Evolutionary conservation across 2,797 vertebrate genomes (phyloP).

Genomic region (Threskiornis aethiopicus): DNA sequence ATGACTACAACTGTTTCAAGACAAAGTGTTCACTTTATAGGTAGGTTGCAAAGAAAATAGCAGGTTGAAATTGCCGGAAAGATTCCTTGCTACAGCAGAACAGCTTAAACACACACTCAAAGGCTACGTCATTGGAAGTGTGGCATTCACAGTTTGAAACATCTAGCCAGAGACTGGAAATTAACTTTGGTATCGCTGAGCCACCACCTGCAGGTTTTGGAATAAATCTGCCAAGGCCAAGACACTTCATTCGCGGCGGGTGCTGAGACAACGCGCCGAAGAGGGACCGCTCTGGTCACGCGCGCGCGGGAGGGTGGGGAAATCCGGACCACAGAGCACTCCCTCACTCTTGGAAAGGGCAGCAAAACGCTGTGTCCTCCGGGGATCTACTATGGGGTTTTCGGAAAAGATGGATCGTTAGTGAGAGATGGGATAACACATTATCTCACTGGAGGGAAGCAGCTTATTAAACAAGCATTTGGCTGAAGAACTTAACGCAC

Average conservation of each 20-base stretch:
- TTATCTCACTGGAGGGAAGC: not conserved
- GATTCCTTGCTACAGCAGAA: not conserved
- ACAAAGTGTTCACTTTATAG: not conserved
- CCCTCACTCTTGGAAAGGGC: not conserved
- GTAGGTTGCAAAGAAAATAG: not conserved
- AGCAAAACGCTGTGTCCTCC: not conserved
- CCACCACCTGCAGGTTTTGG: not conserved
- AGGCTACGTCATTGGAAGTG: not conserved
- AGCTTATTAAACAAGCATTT: not conserved
- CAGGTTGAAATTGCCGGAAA: not conserved
- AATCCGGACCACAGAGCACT: not conserved
- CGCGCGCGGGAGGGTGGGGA: accelerated
- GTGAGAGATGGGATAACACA: not conserved
- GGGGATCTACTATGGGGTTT: not conserved
- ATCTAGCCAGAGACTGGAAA: not conserved
- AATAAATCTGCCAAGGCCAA: not conserved
- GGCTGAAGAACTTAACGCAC: not conserved
- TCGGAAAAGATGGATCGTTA: not conserved
- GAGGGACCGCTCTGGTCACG: not conserved
- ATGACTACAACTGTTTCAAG: not conserved
- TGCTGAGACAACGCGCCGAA: not conserved
- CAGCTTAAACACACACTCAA: not conserved
- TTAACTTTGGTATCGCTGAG: not conserved
- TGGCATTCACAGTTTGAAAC: not conserved
- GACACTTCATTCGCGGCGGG: not conserved